Evolutionary conservation across 2,113 vertebrate species (phyloP), one percentile per base, ranked within the genome.

Genomic region (Mastomys natalensis): DNA sequence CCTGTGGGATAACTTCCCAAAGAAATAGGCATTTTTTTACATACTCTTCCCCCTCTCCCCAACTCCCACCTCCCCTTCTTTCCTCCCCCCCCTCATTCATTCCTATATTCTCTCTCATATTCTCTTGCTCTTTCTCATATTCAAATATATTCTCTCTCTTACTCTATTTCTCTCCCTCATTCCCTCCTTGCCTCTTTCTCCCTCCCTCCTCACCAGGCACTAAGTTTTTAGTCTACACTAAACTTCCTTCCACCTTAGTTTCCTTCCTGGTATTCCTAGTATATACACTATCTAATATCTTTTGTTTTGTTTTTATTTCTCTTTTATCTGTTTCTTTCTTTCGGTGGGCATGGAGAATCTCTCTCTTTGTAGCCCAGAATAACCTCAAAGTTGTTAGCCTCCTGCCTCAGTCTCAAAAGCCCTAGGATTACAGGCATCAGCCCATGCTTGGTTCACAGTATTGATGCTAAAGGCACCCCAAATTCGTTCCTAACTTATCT

Each of bases 21-120:
- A 92, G 62, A 72, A 43, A 72, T 31, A 34, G 45, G 37, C 15
- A 2, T 4, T 48, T 22, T 31, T 51, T 53, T 55, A 48, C 21
- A 9, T 37, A 51, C n/a, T 72, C 13, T 10, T 3, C n/a, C 5
- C 13, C 31, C 2, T 55, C 34, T 16, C 34, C 16, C 12, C 7
- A 5, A 5, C 62, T 26, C 62, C 3, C 31, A 0, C 76, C 0
- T 13, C 43, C 1, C 12, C 24, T 22, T 21, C 12, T 45, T 12
- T 2, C 26, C 45, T 3, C 43, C 13, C 21, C 26, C 1, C 13
- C 17, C 62, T 64, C 24, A 26, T 26, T 64, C 8, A 21, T 60
- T 3, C 64, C 9, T 26, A 13, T 31, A 31, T 13, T 34, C 26
- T 66, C 29, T 66, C 64, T 21, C 5, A 60, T 22, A 21, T 51